Conservation (phyloP, 2,888 invertebrate species). For the Callosobruchus maculatus region DNA sequence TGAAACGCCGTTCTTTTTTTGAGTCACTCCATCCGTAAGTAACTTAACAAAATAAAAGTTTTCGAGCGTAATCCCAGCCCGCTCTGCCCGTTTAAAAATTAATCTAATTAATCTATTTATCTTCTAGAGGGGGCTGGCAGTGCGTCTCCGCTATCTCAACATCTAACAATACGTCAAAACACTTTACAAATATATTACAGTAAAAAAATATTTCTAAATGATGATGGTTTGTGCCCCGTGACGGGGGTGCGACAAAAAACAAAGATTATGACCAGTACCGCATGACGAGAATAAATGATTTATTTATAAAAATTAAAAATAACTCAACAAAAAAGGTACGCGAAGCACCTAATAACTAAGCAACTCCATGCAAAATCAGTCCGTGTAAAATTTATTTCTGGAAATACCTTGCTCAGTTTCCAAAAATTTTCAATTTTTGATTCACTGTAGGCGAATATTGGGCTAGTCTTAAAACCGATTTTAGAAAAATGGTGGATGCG, state of each 20-base stretch:
- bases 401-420: too few relatives aligned
- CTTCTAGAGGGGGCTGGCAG: not conserved
- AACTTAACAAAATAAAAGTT: not conserved
- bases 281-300: constrained; percentile 46
- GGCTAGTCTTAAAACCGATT: too few relatives aligned
- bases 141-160: constrained; percentile 1
- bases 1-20: too few relatives aligned
- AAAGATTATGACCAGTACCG: constrained; percentile 46
- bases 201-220: constrained; percentile 39
- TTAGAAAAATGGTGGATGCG: too few relatives aligned
- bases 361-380: not conserved
- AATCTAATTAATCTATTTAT: constrained; percentile 25
- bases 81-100: constrained; percentile 12
- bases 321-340: constrained; percentile 43
- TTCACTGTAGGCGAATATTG: too few relatives aligned
- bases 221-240: constrained; percentile 29
- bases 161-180: constrained; percentile 33
- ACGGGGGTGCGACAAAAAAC: constrained; percentile 22
- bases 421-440: too few relatives aligned
- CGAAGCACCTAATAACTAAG: constrained; percentile 43
- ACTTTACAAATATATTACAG: constrained; percentile 38
- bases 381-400: not conserved
- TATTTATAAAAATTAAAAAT: constrained; percentile 41
- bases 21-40: not conserved
- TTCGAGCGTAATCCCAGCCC: not conserved